Evolutionary conservation across 92 coral and sea anemone genomes (phyloP).

Genomic region (Palythoa caribaeorum): DNA sequence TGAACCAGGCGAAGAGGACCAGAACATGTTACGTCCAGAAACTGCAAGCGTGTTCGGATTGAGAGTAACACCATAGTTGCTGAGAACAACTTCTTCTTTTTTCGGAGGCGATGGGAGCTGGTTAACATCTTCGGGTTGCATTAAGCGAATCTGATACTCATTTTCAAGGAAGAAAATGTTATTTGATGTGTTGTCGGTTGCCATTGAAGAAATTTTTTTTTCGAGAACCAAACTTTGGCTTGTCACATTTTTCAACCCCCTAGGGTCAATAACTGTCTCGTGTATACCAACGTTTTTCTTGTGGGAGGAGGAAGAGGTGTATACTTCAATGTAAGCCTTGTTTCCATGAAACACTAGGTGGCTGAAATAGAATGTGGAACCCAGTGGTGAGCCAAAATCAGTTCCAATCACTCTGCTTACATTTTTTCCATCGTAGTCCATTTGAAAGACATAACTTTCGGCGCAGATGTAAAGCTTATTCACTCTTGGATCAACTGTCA

Average conservation of each 20-base stretch:
- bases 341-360: neutral
- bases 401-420: neutral
- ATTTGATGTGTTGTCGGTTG: neutral
- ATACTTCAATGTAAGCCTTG: neutral
- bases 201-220: neutral
- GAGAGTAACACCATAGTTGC: slow-evolving; percentile 15
- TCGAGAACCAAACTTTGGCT: neutral
- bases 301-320: neutral
- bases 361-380: neutral
- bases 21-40: neutral
- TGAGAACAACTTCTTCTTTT: neutral
- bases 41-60: neutral
- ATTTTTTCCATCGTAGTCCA: slow-evolving; percentile 1
- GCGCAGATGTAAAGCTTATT: slow-evolving; percentile 20
- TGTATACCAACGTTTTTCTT: neutral
- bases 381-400: neutral
- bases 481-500: neutral
- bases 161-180: neutral
- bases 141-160: neutral
- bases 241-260: neutral
- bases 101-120: neutral
- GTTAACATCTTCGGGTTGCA: neutral
- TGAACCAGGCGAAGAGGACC: neutral
- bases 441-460: neutral
- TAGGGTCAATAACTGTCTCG: neutral